These are phyloP conservation scores for Patella ulyssiponensis DNA, from an alignment of 2,888 invertebrate genomes.

Conservation along the genomic window DNA sequence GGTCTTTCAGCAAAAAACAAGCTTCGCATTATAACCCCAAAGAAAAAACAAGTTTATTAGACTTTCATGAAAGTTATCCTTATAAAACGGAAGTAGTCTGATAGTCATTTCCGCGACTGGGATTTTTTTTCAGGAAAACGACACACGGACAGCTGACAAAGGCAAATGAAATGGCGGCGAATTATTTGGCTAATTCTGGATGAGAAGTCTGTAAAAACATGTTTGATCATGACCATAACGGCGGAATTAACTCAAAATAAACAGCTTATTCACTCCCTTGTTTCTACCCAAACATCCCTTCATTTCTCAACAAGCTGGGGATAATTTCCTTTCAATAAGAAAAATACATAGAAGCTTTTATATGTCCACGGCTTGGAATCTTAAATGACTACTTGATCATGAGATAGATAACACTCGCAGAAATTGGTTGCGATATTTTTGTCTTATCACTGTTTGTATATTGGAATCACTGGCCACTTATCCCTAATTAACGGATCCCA, in stretches of 20 bases:
- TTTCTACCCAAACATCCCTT: neutral
- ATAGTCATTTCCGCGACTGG: no score
- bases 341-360: neutral
- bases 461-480: neutral
- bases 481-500: neutral
- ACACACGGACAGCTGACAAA: neutral
- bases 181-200: conserved; percentile 9
- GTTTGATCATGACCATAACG: conserved; percentile 4
- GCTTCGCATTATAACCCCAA: no score
- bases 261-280: conserved; percentile 8
- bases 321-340: conserved; percentile 9
- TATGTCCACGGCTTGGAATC: neutral
- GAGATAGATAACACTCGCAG: neutral
- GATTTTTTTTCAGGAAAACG: no score
- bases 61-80: no score
- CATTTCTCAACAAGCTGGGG: neutral
- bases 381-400: neutral
- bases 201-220: conserved; percentile 11
- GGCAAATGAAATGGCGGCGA: conserved; percentile 9
- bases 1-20: no score
- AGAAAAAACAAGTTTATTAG: no score
- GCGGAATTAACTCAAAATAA: conserved; percentile 9
- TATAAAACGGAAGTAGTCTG: no score
- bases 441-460: neutral
- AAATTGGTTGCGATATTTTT: neutral